A percentile compares a stretch with the other conserved stretches of the same genome.
Evolutionary conservation across 2,113 vertebrate species (phyloP).

Genomic region (Leptodactylus fuscus): DNA sequence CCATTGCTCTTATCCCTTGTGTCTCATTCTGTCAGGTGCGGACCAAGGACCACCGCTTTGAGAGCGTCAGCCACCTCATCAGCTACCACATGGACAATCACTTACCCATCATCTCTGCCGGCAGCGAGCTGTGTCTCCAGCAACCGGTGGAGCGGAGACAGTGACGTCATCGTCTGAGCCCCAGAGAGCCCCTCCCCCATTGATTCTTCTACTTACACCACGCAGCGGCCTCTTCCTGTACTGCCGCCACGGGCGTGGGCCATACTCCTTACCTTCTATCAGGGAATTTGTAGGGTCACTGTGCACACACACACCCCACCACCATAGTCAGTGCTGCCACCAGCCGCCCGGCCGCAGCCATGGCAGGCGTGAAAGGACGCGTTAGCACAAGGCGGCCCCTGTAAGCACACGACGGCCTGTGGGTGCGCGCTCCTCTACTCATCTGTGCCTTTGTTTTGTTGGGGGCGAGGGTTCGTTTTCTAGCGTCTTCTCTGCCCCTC

Average conservation of each 20-base stretch:
- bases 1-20: not conserved
- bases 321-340: no score
- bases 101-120: slow-evolving; percentile 94
- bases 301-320: not conserved
- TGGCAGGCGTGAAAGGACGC: no score
- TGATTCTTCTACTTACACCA: not conserved
- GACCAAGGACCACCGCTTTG: slow-evolving; percentile 96
- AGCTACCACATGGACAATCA: slow-evolving; percentile 99
- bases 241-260: not conserved
- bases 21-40: slow-evolving; percentile 77
- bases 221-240: not conserved
- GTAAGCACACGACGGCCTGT: slow-evolving; percentile 16
- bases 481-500: not conserved
- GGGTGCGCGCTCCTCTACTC: slow-evolving; percentile 61
- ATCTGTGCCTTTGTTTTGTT: slow-evolving; percentile 65
- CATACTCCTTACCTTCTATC: not conserved
- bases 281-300: slow-evolving; percentile 1
- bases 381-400: no score
- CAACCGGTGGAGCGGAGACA: slow-evolving; percentile 90
- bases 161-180: slow-evolving; percentile 68
- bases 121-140: slow-evolving; percentile 95
- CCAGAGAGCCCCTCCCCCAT: no score
- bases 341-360: no score
- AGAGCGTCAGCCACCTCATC: slow-evolving; percentile 96
- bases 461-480: not conserved